These are phyloP conservation scores for Acanthochromis polyacanthus DNA, from an alignment of 2,113 vertebrate genomes.

Conservation along the genomic window DNA sequence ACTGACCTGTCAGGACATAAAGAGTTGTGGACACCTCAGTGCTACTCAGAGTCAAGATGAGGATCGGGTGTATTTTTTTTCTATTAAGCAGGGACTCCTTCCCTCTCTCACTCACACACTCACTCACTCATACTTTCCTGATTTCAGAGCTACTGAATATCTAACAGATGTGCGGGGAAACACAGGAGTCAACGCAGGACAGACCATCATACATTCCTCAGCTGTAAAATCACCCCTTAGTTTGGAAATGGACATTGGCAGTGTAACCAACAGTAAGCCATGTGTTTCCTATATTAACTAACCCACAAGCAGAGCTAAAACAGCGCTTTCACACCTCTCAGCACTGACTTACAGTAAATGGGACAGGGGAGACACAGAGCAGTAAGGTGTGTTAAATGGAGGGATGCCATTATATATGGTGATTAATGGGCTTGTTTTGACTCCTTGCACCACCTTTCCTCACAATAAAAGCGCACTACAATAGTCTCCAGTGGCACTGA, in stretches of 20 bases:
- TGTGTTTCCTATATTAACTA: conserved; percentile 16
- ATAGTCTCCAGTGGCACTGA: too few species aligned
- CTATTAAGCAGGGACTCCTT: not conserved
- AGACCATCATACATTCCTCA: conserved; percentile 47
- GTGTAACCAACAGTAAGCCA: conserved; percentile 23
- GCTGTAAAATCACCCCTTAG: conserved; percentile 36
- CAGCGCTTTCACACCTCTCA: not conserved
- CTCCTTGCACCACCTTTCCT: not conserved
- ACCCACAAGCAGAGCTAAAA: not conserved
- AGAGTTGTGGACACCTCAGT: conserved; percentile 27
- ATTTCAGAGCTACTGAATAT: conserved; percentile 67
- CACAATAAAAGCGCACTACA: too few species aligned
- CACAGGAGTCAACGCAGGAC: conserved; percentile 27
- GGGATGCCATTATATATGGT: not conserved
- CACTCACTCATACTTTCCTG: conserved; percentile 26
- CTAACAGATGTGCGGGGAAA: conserved; percentile 68
- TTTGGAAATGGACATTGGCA: conserved; percentile 11
- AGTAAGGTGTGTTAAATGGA: not conserved
- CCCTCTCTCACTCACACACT: not conserved
- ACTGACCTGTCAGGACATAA: conserved; percentile 32
- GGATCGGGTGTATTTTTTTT: conserved; percentile 3
- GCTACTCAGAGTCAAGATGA: not conserved
- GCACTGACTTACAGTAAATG: not conserved
- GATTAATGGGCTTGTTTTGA: conserved; percentile 25
- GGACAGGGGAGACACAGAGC: not conserved